These are phyloP conservation scores for Trichosurus vulpecula DNA, from an alignment of 2,797 vertebrate genomes.

Conservation along the genomic window DNA sequence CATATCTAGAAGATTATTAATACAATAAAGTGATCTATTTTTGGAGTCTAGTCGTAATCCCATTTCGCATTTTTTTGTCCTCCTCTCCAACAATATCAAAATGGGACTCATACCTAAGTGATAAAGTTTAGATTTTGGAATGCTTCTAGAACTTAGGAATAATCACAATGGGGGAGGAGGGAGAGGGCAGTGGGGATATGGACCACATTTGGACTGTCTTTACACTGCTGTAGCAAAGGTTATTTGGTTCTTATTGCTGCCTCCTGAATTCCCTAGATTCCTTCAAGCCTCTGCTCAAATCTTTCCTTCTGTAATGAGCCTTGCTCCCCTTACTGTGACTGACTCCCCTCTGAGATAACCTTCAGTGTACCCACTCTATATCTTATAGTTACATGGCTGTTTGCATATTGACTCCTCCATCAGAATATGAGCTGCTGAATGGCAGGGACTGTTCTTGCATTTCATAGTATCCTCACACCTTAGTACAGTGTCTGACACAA, in stretches of 20 bases:
- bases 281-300: not conserved
- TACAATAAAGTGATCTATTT: not conserved
- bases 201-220: not conserved
- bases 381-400: not conserved
- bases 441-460: not conserved
- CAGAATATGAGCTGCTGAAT: not conserved
- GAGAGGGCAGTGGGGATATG: not conserved
- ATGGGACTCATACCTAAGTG: conserved; percentile 52
- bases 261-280: not conserved
- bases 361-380: not conserved
- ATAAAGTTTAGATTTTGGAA: conserved; percentile 5
- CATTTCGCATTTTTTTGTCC: conserved; percentile 51
- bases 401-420: not conserved
- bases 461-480: not conserved
- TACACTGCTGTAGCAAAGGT: not conserved
- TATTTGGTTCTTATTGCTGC: not conserved
- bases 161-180: not conserved
- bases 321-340: not conserved
- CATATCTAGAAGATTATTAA: not conserved
- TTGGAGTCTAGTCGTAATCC: conserved; percentile 3
- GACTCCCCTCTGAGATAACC: not conserved
- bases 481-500: not conserved
- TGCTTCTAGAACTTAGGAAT: not conserved
- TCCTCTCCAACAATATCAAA: not conserved
- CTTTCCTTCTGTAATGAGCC: not conserved